Percentiles rank a stretch among this genome's conserved stretches.
These are phyloP conservation scores for Cerastoderma edule DNA, from an alignment of 2,888 invertebrate genomes.

Conservation along the genomic window DNA sequence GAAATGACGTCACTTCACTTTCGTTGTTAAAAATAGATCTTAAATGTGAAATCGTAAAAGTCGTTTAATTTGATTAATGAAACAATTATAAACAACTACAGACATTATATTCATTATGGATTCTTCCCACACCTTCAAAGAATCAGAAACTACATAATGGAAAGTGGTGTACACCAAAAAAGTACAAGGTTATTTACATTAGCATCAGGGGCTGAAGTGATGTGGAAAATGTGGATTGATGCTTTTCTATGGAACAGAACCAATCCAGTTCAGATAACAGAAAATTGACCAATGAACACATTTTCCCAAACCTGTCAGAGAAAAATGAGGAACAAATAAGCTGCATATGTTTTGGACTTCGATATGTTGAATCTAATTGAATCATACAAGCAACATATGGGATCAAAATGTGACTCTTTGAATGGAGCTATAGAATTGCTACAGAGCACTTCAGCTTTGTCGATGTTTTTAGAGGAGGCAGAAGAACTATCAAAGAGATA, in stretches of 20 bases:
- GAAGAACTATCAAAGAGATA: too few relatives aligned
- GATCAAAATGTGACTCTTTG: constrained; percentile 40
- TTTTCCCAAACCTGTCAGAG: constrained; percentile 1
- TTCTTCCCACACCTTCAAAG: background rate
- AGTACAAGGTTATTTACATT: background rate
- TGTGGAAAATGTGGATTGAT: background rate
- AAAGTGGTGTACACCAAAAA: background rate
- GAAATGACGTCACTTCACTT: too few relatives aligned
- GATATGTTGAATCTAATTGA: background rate
- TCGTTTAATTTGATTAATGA: too few relatives aligned
- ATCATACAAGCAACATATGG: background rate
- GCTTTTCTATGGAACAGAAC: background rate
- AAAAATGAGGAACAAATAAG: background rate
- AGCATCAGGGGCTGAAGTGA: background rate
- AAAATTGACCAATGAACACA: background rate
- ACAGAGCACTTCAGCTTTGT: background rate
- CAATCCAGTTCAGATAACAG: background rate
- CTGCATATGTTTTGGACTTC: background rate
- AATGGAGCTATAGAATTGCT: constrained; percentile 1
- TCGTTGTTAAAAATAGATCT: too few relatives aligned
- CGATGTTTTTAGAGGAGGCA: too few relatives aligned
- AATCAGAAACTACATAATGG: background rate
- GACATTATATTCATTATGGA: background rate
- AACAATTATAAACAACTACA: too few relatives aligned
- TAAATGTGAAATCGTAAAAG: too few relatives aligned